Evolutionary conservation across 2,888 invertebrate genomes (phyloP), one percentile per base, ranked within the genome.

Genomic region (Callyntrura guangdongensis): DNA sequence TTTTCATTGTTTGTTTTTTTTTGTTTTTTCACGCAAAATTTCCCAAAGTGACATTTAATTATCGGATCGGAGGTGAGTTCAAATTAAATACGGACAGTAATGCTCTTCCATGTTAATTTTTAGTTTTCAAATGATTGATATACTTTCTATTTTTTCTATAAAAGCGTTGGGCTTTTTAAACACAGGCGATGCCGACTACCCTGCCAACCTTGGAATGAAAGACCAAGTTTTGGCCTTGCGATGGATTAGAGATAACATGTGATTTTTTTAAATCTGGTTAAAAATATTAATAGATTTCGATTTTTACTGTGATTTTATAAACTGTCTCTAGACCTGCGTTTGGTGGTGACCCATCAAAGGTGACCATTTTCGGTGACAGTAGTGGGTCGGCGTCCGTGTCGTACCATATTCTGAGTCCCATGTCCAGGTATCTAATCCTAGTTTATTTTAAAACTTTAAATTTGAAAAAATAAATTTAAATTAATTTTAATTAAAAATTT

Each of bases 131-230:
- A n/a, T n/a, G n/a, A n/a, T n/a, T n/a, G n/a, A n/a, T n/a, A n/a
- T n/a, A n/a, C n/a, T n/a, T n/a, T n/a, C n/a, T n/a, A n/a, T n/a
- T n/a, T n/a, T n/a, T n/a, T n/a, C n/a, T n/a, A n/a, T n/a, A n/a
- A n/a, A n/a, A n/a, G 91, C 91, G n/a, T 27, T 81, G 79, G 93
- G 93, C 11, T 92, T 92, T 47, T 53, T 92, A 0, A 92, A 92
- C 36, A 86, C 89, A 0, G 92, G 92, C 6, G 92, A 92, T 67
- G 77, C 86, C 5, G 49, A 69, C 5, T 90, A 85, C 20, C 82
- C 92, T n/a, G 90, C 89, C 1, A 93, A 93, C 79, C 81, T 93
- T 11, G 93, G 93, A 17, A 90, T 93, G 86, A 92, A 91, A 22
- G 93, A 93, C 82, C 93, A 93, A 85, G 91, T 92, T 0, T 69